These are phyloP conservation scores for Athetis lepigone DNA, from an alignment of 2,888 invertebrate species.

Conservation along the genomic window DNA sequence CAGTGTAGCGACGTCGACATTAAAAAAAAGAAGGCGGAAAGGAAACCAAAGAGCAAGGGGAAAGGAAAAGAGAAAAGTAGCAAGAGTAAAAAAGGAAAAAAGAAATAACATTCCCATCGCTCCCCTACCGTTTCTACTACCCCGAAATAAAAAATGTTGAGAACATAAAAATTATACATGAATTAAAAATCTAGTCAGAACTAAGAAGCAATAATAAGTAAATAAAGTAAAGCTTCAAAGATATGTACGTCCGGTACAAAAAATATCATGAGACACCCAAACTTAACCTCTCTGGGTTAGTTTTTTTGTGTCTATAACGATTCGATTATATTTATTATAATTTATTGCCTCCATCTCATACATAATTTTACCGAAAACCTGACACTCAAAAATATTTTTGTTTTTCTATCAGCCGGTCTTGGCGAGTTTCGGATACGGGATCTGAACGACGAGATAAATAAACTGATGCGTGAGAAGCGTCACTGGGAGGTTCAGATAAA, in stretches of 20 bases:
- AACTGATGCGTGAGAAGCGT: conserved; percentile 97
- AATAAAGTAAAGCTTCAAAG: too few relatives aligned
- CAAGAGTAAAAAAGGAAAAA: conserved; percentile 62
- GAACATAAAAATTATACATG: background rate
- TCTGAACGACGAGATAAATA: conserved; percentile 99
- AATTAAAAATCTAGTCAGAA: conserved; percentile 19
- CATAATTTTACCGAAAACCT: too few relatives aligned
- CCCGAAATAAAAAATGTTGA: conserved; percentile 6
- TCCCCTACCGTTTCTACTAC: background rate
- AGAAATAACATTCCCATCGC: conserved; percentile 54
- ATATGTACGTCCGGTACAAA: too few relatives aligned
- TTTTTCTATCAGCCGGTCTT: conserved; percentile 94
- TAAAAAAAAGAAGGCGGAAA: conserved; percentile 49
- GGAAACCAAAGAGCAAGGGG: conserved; percentile 56
- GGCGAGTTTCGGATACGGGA: conserved; percentile 99
- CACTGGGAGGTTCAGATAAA: conserved; percentile 99
- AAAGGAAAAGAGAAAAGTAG: conserved; percentile 49
- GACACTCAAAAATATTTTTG: too few relatives aligned
- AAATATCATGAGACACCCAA: too few relatives aligned
- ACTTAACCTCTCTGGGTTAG: too few relatives aligned
- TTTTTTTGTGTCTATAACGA: too few relatives aligned
- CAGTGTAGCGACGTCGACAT: conserved; percentile 75
- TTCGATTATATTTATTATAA: too few relatives aligned
- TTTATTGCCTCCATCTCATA: too few relatives aligned
- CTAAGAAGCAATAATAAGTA: too few relatives aligned